Percentiles rank a stretch among this genome's conserved stretches.
Evolutionary conservation across 2,113 vertebrate species (phyloP).

Genomic region (Lepidiolamprologus cunningtoni): DNA sequence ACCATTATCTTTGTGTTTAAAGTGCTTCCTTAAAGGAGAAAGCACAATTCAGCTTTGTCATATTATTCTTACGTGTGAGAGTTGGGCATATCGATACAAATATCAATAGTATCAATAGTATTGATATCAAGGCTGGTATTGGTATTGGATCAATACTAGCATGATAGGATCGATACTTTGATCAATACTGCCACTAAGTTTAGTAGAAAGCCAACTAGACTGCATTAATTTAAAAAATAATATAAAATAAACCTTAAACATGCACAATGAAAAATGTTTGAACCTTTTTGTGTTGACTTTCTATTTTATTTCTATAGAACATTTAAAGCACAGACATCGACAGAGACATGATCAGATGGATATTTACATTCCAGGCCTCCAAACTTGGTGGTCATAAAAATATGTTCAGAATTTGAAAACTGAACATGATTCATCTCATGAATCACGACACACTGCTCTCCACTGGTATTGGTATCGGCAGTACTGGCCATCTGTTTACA

Average conservation of each 20-base stretch:
- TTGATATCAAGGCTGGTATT: neutral
- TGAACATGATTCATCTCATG: neutral
- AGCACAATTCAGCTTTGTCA: neutral
- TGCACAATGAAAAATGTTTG: neutral
- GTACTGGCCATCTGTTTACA: neutral
- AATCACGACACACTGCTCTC: neutral
- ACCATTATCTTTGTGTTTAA: neutral
- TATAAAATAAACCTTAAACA: neutral
- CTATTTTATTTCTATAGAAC: neutral
- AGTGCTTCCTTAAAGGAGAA: neutral
- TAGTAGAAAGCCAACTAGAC: neutral
- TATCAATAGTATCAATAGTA: neutral
- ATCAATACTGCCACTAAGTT: neutral
- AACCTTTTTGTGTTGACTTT: neutral
- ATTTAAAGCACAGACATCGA: neutral
- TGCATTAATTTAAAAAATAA: neutral
- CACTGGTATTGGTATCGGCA: neutral
- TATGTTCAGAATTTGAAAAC: neutral
- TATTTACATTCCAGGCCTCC: neutral
- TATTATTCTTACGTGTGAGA: neutral
- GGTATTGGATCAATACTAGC: neutral
- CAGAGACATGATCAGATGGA: neutral
- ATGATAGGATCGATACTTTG: neutral
- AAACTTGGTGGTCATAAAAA: neutral
- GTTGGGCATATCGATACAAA: neutral